Evolutionary conservation across 2,797 vertebrate species (phyloP).

Genomic region (Girardinus metallicus): DNA sequence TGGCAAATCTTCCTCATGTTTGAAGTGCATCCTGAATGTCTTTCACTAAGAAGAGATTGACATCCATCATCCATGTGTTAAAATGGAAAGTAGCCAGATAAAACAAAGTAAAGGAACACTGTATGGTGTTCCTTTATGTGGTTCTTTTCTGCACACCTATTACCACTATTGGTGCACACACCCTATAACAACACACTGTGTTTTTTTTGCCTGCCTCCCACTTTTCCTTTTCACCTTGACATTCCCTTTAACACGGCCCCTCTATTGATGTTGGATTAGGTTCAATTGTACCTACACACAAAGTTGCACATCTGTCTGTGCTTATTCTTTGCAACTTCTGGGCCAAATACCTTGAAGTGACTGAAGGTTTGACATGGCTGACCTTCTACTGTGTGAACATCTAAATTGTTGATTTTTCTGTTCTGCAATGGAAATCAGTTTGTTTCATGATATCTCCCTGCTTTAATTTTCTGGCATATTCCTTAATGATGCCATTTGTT

Average conservation of each 20-base stretch:
- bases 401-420: slow-evolving; percentile 4
- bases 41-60: slow-evolving; percentile 17
- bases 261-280: slow-evolving; percentile 63
- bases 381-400: slow-evolving; percentile 49
- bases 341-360: slow-evolving; percentile 39
- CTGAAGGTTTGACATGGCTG: slow-evolving; percentile 30
- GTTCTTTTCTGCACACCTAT: slow-evolving; percentile 33
- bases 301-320: slow-evolving; percentile 34
- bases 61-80: slow-evolving; percentile 52
- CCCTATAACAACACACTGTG: slow-evolving; percentile 56
- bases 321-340: slow-evolving; percentile 23
- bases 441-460: too few species aligned
- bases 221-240: slow-evolving; percentile 40
- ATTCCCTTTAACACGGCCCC: slow-evolving; percentile 51
- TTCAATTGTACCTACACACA: slow-evolving; percentile 58
- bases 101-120: too few species aligned
- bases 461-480: too few species aligned
- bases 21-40: slow-evolving; percentile 19
- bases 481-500: not conserved
- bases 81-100: slow-evolving; percentile 56
- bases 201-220: slow-evolving; percentile 49
- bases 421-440: slow-evolving; percentile 10
- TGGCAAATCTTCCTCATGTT: not conserved
- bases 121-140: slow-evolving; percentile 35
- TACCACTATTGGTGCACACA: slow-evolving; percentile 52